Percentiles rank a stretch among this genome's conserved stretches.
Evolutionary conservation across 1,140 invertebrate genomes (phyloP).

Genomic region (Ctenoplectra terminalis): DNA sequence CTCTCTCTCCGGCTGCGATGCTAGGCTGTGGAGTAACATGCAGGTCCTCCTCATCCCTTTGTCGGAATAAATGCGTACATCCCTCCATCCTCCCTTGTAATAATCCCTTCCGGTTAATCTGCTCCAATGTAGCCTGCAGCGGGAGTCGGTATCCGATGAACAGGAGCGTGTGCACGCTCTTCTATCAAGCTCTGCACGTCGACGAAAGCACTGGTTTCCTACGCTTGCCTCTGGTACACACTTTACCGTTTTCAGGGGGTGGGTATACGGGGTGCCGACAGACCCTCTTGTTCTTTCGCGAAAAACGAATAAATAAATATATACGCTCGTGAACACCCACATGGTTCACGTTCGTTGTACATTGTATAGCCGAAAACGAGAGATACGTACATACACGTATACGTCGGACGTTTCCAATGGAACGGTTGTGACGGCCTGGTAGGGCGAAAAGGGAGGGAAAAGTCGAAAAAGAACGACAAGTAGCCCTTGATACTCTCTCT

Average conservation of each 20-base stretch:
- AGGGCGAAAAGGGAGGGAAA: background rate
- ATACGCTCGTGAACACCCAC: conserved; percentile 14
- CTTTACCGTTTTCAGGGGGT: conserved; percentile 50
- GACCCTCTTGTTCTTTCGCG: conserved; percentile 52
- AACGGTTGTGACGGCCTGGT: conserved; percentile 21
- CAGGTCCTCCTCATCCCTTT: conserved; percentile 73
- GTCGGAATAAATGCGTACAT: conserved; percentile 73
- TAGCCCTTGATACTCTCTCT: conserved; percentile 36
- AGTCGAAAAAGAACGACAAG: conserved; percentile 42
- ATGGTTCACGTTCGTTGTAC: background rate
- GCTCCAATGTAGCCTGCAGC: conserved; percentile 73
- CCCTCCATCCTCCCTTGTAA: conserved; percentile 70
- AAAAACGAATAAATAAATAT: conserved; percentile 71
- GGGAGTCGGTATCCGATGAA: conserved; percentile 71
- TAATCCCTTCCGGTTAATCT: conserved; percentile 80
- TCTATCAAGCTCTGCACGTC: conserved; percentile 60
- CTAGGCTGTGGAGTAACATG: conserved; percentile 45
- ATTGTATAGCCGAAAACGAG: conserved; percentile 35
- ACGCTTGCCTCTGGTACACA: conserved; percentile 57
- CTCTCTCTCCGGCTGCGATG: conserved; percentile 28
- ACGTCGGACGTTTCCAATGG: conserved; percentile 25
- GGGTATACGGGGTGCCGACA: conserved; percentile 11
- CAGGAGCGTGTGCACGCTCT: conserved; percentile 55
- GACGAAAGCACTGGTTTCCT: conserved; percentile 62
- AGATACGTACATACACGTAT: background rate